phyloP scores from a whole-genome alignment of 2,888 invertebrate species.

The Smittia sp. region DNA sequence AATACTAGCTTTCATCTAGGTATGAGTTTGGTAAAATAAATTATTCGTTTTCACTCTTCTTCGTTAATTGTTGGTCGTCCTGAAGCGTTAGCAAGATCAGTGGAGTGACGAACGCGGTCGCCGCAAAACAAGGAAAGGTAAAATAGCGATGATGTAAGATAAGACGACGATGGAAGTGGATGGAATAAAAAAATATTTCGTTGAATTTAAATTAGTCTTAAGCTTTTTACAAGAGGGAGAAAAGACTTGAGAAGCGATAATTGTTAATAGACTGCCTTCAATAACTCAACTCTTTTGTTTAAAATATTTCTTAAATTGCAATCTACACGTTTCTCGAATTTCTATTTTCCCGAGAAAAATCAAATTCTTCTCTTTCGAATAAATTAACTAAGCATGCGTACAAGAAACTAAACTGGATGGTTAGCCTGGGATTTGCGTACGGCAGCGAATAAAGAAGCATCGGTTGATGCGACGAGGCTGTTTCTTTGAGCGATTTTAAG shows the following conservation, averaged over 20 bases:
- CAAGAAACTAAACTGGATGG: not conserved
- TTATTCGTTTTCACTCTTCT: constrained; percentile 1
- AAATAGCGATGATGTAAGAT: too few species aligned
- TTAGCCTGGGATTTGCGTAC: too few species aligned
- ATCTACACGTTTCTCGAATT: too few species aligned
- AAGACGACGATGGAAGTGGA: not conserved
- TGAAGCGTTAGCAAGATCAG: too few species aligned
- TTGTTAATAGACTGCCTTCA: too few species aligned
- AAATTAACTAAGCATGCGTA: constrained; percentile 4
- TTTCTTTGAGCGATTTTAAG: constrained; percentile 11
- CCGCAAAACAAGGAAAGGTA: not conserved
- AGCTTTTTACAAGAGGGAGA: constrained; percentile 1
- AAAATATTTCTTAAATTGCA: not conserved
- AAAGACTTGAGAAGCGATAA: not conserved
- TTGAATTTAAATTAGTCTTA: not conserved
- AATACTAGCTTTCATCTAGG: not conserved
- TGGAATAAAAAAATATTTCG: constrained; percentile 4
- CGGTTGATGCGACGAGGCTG: not conserved
- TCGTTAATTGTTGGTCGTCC: not conserved
- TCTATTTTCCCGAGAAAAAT: too few species aligned
- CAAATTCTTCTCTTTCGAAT: not conserved
- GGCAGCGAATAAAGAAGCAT: constrained; percentile 1
- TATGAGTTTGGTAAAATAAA: constrained; percentile 6
- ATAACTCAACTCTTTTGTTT: too few species aligned
- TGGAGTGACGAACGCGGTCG: too few species aligned